Conservation (phyloP, 2,113 vertebrate species). For the Phylloscopus trochilus region DNA sequence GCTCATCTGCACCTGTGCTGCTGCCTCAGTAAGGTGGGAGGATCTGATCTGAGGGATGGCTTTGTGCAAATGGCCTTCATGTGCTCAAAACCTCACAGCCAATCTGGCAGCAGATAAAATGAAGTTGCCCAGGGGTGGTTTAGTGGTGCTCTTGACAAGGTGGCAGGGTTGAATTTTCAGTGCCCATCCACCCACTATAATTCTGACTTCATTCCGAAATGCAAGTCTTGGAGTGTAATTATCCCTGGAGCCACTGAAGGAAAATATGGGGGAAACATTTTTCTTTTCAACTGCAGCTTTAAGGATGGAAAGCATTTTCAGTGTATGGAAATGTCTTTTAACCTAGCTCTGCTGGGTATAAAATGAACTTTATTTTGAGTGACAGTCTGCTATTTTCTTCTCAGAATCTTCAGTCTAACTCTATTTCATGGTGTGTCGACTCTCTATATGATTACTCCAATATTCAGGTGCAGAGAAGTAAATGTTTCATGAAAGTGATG, state of each 20-base stretch:
- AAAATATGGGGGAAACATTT: neutral
- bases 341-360: constrained; percentile 67
- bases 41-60: neutral
- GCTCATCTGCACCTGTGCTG: neutral
- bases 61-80: neutral
- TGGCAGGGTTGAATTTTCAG: neutral
- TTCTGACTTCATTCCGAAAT: neutral
- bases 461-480: constrained; percentile 88
- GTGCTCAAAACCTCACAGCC: neutral
- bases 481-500: constrained; percentile 91
- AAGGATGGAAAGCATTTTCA: constrained; percentile 29
- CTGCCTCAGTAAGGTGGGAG: neutral
- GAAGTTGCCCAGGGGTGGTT: neutral
- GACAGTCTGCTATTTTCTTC: constrained; percentile 79
- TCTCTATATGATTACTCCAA: constrained; percentile 81
- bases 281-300: constrained; percentile 3
- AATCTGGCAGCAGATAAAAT: neutral
- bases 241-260: neutral
- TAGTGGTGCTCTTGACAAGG: neutral
- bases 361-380: constrained; percentile 79
- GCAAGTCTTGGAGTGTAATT: neutral
- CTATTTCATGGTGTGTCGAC: constrained; percentile 86
- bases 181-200: neutral
- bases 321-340: constrained; percentile 42
- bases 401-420: constrained; percentile 81